Conservation (phyloP, 2,888 invertebrate species). For the Catonia carolina region DNA sequence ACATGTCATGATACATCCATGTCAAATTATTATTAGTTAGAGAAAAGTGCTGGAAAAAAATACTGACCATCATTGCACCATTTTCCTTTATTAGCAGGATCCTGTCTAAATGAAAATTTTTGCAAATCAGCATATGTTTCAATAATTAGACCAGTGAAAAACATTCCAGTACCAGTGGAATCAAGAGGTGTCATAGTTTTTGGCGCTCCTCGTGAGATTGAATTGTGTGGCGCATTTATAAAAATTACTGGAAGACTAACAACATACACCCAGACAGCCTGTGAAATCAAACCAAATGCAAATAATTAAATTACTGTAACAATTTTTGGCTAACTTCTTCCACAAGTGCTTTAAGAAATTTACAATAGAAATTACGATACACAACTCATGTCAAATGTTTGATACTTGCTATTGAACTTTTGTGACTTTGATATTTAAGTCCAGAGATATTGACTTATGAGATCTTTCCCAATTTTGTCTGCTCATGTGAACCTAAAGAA, state of each 20-base stretch:
- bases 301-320: background rate
- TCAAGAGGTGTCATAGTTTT: slow-evolving; percentile 83
- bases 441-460: no score
- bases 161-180: slow-evolving; percentile 76
- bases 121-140: slow-evolving; percentile 90
- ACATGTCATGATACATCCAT: no score
- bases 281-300: slow-evolving; percentile 35
- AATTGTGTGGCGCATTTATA: slow-evolving; percentile 77
- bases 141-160: slow-evolving; percentile 74
- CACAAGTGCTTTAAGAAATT: no score
- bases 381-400: background rate
- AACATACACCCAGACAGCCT: slow-evolving; percentile 87
- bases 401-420: background rate
- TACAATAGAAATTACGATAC: no score
- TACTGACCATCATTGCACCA: slow-evolving; percentile 82
- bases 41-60: no score
- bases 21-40: no score
- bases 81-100: slow-evolving; percentile 80
- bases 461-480: no score
- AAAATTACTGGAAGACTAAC: slow-evolving; percentile 89
- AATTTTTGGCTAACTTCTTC: no score
- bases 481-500: no score
- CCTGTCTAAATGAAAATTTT: slow-evolving; percentile 84
- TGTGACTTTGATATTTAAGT: no score
- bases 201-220: slow-evolving; percentile 55